phyloP scores from a whole-genome alignment of 2,888 invertebrate species.

The Rotaria magnacalcarata region DNA sequence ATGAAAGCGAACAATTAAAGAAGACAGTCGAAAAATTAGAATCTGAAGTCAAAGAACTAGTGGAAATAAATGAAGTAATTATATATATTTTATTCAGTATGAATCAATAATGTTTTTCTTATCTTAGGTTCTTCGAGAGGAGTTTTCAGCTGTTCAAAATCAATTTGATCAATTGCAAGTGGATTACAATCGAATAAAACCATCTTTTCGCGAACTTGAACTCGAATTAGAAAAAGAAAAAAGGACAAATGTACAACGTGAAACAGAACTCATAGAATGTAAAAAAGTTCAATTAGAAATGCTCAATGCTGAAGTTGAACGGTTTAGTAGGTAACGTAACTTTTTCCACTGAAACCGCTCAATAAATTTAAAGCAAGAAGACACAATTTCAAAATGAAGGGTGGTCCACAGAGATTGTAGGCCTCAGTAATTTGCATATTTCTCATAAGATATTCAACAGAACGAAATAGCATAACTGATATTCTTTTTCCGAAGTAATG shows the following conservation, averaged over 20 bases:
- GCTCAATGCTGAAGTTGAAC: constrained; percentile 21
- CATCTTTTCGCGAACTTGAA: neutral
- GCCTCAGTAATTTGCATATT: too few relatives aligned
- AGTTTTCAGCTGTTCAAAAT: neutral
- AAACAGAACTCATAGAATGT: neutral
- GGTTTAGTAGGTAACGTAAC: neutral
- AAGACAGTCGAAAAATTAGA: neutral
- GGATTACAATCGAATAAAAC: neutral
- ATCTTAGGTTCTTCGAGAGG: neutral
- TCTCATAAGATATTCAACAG: too few relatives aligned
- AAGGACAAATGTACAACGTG: neutral
- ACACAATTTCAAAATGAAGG: too few relatives aligned
- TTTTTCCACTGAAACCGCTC: too few relatives aligned
- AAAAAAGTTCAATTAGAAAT: neutral
- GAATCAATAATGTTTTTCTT: neutral
- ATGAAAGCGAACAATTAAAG: neutral
- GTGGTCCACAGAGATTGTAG: too few relatives aligned
- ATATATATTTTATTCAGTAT: neutral
- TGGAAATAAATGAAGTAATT: neutral
- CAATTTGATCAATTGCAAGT: neutral
- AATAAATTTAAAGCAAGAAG: too few relatives aligned
- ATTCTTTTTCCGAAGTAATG: too few relatives aligned
- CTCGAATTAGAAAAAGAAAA: neutral
- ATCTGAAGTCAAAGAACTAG: neutral
- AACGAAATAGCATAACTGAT: too few relatives aligned